Evolutionary conservation across 1,140 invertebrate species (phyloP).

Genomic region (Achroia grisella): DNA sequence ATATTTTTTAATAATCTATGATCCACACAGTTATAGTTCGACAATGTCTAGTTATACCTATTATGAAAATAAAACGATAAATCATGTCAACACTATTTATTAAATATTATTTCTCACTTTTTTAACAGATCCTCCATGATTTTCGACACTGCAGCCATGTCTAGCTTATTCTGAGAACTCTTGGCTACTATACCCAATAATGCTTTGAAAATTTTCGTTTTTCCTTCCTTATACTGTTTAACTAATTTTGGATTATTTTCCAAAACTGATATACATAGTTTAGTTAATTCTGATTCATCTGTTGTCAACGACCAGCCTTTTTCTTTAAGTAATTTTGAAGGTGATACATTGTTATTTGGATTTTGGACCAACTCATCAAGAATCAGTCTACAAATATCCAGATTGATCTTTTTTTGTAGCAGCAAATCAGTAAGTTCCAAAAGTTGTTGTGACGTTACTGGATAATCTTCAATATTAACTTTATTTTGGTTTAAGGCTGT

Average conservation of each 20-base stretch:
- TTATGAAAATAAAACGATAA: too few species aligned
- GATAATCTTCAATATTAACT: constrained; percentile 74
- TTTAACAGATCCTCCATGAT: constrained; percentile 77
- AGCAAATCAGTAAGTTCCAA: constrained; percentile 77
- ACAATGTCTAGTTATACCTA: too few species aligned
- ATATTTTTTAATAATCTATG: too few species aligned
- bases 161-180: constrained; percentile 75
- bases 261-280: constrained; percentile 77
- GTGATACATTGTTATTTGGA: constrained; percentile 31
- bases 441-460: constrained; percentile 70
- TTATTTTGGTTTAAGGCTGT: constrained; percentile 78
- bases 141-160: constrained; percentile 77
- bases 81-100: too few species aligned
- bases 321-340: constrained; percentile 76
- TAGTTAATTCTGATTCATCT: constrained; percentile 75
- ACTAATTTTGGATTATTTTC: constrained; percentile 80
- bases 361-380: constrained; percentile 73
- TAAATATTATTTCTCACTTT: constrained; percentile 39
- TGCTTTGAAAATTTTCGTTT: constrained; percentile 78
- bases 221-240: constrained; percentile 80
- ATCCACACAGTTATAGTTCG: too few species aligned
- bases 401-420: constrained; percentile 76
- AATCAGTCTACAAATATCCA: constrained; percentile 71
- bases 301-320: constrained; percentile 79
- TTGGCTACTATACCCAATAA: constrained; percentile 77